Evolutionary conservation across 2,797 vertebrate genomes (phyloP), one percentile per base, ranked within the genome.

Genomic region (Lithobates pipiens): DNA sequence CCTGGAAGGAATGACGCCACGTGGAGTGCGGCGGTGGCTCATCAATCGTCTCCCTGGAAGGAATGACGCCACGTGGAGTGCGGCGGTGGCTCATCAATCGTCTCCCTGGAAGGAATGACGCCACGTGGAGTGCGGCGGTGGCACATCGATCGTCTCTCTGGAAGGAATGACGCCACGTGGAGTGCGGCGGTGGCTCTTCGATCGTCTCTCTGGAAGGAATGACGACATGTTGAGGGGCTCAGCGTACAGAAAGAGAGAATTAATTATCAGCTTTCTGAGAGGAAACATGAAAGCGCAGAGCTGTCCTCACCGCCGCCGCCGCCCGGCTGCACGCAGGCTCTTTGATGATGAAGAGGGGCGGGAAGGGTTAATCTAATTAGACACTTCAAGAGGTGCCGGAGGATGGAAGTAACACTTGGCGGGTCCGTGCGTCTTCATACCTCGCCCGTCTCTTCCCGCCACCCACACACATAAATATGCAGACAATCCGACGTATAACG

Each of bases 231-330:
- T 29, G 39, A 27, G 25, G 72, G 11, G 18, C 18, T 80, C 32
- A 6, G 50, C 4, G 13, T 42, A 29, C 9, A 54, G 25, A 25
- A 21, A n/a, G 77, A 21, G 42, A 36, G 73, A 76, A 76, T 76
- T 68, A 67, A 83, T 83, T 50, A 83, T 83, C 81, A 50, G 13
- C 32, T 46, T 39, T 74, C 54, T 25, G 34, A 65, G 15, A 65
- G 21, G 21, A 34, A 50, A 83, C 73, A 76, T 83, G 71, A 83
- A 76, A 83, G 81, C 8, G 18, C 46, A 3, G 57, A 76, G 25
- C 81, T 50, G 81, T 83, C 81, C 69, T 61, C 5, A 15, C 7
- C 21, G 61, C 25, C 11, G 16, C 71, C 25, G 34, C 50, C 27
- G 29, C 18, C 67, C 65, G 71, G 36, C 32, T 15, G 57, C 0